Conservation (phyloP, 2,888 invertebrate genomes). For the Portevinia maculata region DNA sequence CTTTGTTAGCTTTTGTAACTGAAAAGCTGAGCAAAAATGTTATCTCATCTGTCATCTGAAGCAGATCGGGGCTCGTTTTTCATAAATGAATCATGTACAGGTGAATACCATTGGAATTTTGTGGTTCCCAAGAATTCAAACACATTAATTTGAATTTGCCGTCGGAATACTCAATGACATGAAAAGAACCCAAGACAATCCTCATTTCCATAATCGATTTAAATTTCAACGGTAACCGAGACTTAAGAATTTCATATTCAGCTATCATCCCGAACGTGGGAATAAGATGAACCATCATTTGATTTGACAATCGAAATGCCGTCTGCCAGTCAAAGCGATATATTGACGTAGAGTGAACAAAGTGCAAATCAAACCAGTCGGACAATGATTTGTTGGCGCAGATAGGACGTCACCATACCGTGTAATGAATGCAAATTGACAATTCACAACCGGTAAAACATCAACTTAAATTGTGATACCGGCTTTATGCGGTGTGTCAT, state of each 20-base stretch:
- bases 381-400: slow-evolving; percentile 39
- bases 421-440: slow-evolving; percentile 58
- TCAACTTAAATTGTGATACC: slow-evolving; percentile 1
- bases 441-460: slow-evolving; percentile 22
- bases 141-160: slow-evolving; percentile 5
- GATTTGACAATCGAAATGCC: slow-evolving; percentile 1
- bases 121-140: neutral
- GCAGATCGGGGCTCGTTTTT: neutral
- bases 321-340: slow-evolving; percentile 7
- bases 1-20: slow-evolving; percentile 31
- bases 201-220: slow-evolving; percentile 15
- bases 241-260: slow-evolving; percentile 4
- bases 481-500: slow-evolving; percentile 23
- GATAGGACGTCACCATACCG: slow-evolving; percentile 43
- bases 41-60: neutral
- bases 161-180: slow-evolving; percentile 22
- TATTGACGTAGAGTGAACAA: slow-evolving; percentile 38
- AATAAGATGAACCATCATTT: slow-evolving; percentile 19
- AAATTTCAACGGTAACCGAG: slow-evolving; percentile 6
- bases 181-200: too few species aligned
- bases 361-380: slow-evolving; percentile 50
- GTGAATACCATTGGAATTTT: neutral
- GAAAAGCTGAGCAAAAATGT: neutral
- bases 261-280: slow-evolving; percentile 10
- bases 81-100: slow-evolving; percentile 2